A percentile compares a stretch with the other conserved stretches of the same genome.
These are phyloP conservation scores for Mohoua ochrocephala DNA, from an alignment of 2,113 vertebrate species.

Conservation along the genomic window DNA sequence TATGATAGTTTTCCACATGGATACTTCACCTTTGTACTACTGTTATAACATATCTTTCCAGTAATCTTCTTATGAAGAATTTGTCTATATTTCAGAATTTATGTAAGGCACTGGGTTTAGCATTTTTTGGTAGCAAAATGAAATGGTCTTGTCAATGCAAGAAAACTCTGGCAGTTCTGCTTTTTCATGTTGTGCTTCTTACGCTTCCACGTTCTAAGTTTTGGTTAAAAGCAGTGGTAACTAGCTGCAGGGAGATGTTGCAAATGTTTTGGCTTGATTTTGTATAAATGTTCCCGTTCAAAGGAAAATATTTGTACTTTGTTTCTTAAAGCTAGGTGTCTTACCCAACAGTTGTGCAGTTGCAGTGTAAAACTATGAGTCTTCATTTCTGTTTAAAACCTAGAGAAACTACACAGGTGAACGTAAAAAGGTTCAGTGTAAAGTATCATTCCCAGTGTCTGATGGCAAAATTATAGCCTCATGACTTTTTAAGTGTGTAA, in stretches of 20 bases:
- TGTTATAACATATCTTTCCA: not conserved
- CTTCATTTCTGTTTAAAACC: not conserved
- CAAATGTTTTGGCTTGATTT: not conserved
- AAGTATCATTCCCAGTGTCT: not conserved
- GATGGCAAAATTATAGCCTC: accelerated
- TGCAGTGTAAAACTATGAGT: not conserved
- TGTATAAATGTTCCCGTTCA: not conserved
- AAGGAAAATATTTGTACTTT: not conserved
- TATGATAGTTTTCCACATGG: not conserved
- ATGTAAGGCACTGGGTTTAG: not conserved
- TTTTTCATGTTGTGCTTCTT: not conserved
- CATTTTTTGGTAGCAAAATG: not conserved
- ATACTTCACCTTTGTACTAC: not conserved
- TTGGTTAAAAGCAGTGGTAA: not conserved
- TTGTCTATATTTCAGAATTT: not conserved
- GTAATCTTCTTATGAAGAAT: not conserved
- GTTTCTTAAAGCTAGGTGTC: not conserved
- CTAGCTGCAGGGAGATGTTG: not conserved
- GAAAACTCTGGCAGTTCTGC: not conserved
- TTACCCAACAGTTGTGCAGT: not conserved
- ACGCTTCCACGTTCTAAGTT: not conserved
- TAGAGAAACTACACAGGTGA: not conserved
- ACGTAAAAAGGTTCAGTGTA: not conserved
- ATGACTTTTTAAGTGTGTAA: not conserved
- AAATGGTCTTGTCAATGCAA: not conserved